Conservation (phyloP, 2,797 vertebrate genomes). For the Eleutherodactylus coqui region DNA sequence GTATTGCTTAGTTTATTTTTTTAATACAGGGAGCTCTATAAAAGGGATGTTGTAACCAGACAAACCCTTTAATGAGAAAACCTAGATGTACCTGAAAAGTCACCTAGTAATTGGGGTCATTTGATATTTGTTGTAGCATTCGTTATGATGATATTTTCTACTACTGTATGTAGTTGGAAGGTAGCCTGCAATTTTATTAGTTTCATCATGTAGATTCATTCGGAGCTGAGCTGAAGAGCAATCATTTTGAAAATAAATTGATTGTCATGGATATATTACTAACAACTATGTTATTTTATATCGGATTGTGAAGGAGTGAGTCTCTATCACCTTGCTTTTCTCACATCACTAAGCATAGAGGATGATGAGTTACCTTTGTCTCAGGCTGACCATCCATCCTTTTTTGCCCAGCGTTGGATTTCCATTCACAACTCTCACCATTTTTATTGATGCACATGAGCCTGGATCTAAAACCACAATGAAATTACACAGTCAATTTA, state of each 20-base stretch:
- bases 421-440: constrained; percentile 91
- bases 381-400: constrained; percentile 98
- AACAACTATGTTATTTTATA: background rate
- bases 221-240: background rate
- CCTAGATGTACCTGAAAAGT: too few species aligned
- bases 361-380: constrained; percentile 75
- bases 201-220: background rate
- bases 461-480: constrained; percentile 41
- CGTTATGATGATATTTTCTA: background rate
- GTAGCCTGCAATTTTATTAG: background rate
- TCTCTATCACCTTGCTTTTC: background rate
- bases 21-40: too few species aligned
- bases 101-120: background rate
- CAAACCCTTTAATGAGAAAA: too few species aligned
- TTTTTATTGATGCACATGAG: constrained; percentile 79
- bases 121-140: background rate
- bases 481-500: background rate
- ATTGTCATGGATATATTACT: background rate
- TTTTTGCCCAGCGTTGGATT: constrained; percentile 85
- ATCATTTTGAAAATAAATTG: background rate
- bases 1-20: too few species aligned
- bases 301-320: background rate
- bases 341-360: background rate
- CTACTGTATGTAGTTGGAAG: background rate
- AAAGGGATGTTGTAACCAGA: too few species aligned